Base-by-base conservation (phyloP, 2,797 vertebrate genomes). In the Lutjanus campechanus region DNA sequence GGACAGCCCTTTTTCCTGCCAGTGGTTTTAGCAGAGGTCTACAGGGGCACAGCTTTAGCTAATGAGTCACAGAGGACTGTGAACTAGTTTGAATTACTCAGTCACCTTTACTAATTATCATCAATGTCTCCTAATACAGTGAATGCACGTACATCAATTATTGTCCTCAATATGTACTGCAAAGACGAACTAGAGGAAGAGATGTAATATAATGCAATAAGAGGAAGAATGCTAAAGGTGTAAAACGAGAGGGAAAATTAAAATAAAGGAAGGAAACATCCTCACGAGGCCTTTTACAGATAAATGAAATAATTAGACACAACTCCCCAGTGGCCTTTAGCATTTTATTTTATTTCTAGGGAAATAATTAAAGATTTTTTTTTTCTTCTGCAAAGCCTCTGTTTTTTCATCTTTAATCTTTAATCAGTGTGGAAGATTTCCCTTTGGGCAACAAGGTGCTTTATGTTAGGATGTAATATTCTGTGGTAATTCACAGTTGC, bases 291-390 rank as follows among this genome's bases (percentile, higher is more conserved):
- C 93, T 92, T 93, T 95, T 93, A 95, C 83, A 93, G 94, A 95
- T 95, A 95, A 96, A 96, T 96, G 89, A 96, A 95, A 96, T 95
- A 95, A 95, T 96, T 95, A 96, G 92, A 91, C 82, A 73, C 84
- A 88, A 87, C 88, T 95, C 95, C 94, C 94, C 77, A 78, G 92
- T 94, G 95, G 89, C 91, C 83, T 82, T 85, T 81, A 92, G 75
- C 89, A 83, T 93, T 92, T 91, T 93, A 93, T 93, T 95, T 94
- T 86, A 94, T 94, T 96, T 95, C 87, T 77, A 87, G 86, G 82
- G 89, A 94, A 95, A 95, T 95, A 96, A 95, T 96, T 95, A 94
- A 87, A 55, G 62, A 8, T 51, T 75, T 92, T 90, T 90, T 85
- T 88, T 77, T 79, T 36, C 19, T 82, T 89, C 84, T 54, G 55